Conservation (phyloP, 2,113 vertebrate genomes). For the Lepus europaeus region DNA sequence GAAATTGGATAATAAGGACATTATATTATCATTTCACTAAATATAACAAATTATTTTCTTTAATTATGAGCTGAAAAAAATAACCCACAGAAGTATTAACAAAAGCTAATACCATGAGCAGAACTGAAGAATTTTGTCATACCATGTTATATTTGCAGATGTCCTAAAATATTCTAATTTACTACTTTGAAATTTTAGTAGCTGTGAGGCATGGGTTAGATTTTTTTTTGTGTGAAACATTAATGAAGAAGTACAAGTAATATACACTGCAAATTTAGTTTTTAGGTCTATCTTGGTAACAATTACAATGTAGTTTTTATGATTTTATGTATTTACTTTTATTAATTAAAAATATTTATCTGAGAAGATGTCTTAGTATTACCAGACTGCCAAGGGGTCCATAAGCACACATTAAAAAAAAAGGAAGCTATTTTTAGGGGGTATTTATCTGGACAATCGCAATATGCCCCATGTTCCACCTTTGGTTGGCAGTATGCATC, state of each 20-base stretch:
- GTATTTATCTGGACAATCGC: neutral
- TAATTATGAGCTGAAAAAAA: conserved; percentile 7
- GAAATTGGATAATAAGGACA: conserved; percentile 30
- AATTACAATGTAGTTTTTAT: neutral
- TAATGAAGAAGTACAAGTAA: neutral
- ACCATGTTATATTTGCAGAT: neutral
- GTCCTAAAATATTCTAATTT: conserved; percentile 45
- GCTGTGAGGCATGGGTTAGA: neutral
- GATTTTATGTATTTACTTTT: neutral
- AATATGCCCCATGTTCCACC: neutral
- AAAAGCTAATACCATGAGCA: neutral
- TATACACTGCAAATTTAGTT: conserved; percentile 22
- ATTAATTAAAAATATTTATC: conserved; percentile 24
- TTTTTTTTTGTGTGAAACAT: conserved; percentile 1
- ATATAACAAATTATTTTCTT: conserved; percentile 52
- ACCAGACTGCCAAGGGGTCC: neutral
- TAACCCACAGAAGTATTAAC: neutral
- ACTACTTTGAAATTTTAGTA: neutral
- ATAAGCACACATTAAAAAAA: neutral
- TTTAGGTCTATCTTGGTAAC: neutral
- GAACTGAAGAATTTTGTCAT: neutral
- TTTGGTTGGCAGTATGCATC: neutral
- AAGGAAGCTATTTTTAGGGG: neutral
- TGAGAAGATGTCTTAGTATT: neutral
- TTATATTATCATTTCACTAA: conserved; percentile 34